A percentile compares a stretch with the other conserved stretches of the same genome.
These are phyloP conservation scores for Lagothrix lagotricha DNA, from an alignment of 2,797 vertebrate genomes.

Conservation along the genomic window DNA sequence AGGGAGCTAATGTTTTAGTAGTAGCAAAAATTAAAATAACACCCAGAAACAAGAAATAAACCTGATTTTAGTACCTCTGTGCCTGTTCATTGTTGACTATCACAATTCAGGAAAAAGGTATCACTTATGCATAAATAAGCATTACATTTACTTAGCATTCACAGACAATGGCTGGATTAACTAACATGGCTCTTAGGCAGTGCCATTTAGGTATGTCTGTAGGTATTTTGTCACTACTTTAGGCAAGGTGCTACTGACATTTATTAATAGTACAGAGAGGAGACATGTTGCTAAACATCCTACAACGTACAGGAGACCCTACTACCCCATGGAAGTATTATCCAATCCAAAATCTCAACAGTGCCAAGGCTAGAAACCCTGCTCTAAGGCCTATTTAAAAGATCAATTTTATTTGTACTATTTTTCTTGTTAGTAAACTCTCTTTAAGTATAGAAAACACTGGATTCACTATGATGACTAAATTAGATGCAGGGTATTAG, in stretches of 20 bases:
- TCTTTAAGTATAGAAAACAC: background rate
- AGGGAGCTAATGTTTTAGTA: background rate
- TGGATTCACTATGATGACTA: background rate
- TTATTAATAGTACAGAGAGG: background rate
- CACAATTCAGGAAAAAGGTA: background rate
- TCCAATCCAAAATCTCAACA: background rate
- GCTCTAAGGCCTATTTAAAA: background rate
- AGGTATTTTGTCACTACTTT: slow-evolving; percentile 30
- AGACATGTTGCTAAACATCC: background rate
- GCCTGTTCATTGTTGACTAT: background rate
- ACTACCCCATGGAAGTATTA: background rate
- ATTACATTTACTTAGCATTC: background rate
- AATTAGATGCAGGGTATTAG: background rate
- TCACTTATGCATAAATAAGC: background rate
- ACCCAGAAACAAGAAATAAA: background rate
- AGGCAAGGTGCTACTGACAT: background rate
- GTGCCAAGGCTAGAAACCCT: background rate
- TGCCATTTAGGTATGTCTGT: background rate
- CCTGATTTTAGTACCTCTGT: background rate
- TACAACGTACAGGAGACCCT: background rate
- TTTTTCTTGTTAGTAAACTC: slow-evolving; percentile 6
- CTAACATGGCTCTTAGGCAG: background rate
- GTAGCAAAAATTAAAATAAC: background rate
- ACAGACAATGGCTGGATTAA: slow-evolving; percentile 4
- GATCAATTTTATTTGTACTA: background rate